A percentile compares a stretch with the other conserved stretches of the same genome.
Evolutionary conservation across 2,113 vertebrate genomes (phyloP).

Genomic region (Merops nubicus): DNA sequence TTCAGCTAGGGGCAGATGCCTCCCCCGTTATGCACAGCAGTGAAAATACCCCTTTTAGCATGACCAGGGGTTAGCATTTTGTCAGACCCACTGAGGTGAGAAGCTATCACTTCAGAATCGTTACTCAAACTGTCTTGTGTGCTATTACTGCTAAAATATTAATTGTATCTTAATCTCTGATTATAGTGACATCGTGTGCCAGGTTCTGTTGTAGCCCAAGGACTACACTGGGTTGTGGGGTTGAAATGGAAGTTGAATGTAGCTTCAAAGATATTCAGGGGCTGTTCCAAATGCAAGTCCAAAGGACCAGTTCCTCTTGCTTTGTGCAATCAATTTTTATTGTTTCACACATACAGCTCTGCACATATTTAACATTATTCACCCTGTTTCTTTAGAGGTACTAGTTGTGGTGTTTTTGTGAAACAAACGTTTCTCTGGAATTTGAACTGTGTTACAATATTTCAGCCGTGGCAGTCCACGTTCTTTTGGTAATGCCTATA

Average conservation of each 20-base stretch:
- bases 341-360: background rate
- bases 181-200: too few relatives aligned
- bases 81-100: background rate
- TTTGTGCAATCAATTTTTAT: background rate
- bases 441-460: background rate
- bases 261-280: background rate
- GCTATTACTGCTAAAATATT: background rate
- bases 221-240: background rate
- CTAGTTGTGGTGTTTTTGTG: background rate
- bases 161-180: background rate
- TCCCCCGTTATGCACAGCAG: background rate
- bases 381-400: background rate
- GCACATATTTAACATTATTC: background rate
- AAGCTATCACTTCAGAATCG: background rate
- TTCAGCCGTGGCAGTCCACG: background rate
- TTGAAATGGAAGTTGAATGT: background rate
- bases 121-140: background rate
- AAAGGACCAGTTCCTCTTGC: background rate
- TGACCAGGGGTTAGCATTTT: background rate
- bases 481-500: background rate
- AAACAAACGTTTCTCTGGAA: background rate
- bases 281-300: background rate
- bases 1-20: background rate
- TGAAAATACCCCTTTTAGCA: background rate
- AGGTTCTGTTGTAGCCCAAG: background rate